Base-by-base conservation (phyloP, 1,140 invertebrate genomes). In the Solenopsis fugax region DNA sequence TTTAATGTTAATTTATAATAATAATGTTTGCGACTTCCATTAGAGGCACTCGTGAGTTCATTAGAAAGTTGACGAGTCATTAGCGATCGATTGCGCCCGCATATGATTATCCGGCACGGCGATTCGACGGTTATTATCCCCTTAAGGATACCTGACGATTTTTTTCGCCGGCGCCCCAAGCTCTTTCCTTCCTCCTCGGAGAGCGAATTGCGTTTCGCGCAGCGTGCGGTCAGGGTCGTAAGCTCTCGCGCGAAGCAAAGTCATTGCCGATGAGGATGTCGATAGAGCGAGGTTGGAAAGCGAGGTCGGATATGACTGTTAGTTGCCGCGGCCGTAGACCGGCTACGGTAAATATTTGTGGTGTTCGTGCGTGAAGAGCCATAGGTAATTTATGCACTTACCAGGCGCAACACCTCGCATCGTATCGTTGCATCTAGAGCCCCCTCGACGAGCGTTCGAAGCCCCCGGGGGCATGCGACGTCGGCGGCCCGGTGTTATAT, bases 341-440 rank as follows among this genome's bases (percentile, higher is more conserved):
- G 34, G 65, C 64, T 58, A 60, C 64, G 60, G 77, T 37, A 88
- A 88, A 88, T 84, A 84, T 88, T 88, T 87, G 87, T 71, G 86
- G 75, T 81, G 56, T 64, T 87, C 37, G 62, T 69, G 77, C 71
- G 71, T 64, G 48, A 87, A 88, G 69, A 62, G 69, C 62, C 13
- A 50, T 13, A 86, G 77, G 37, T 87, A 76, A 87, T 87, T 87
- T 89, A 76, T 71, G 86, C 72, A 77, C 24, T 87, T 65, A 71
- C 54, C 50, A 71, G 21, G 62, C 71, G 71, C 77, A 87, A 87
- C 77, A 87, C 65, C 56, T 84, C 24, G 50, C 48, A 54, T 71
- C 48, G 45, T 87, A 84, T 89, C 71, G 71, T 85, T 84, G 77
- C 24, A 72, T 77, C 78, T 77, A 71, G 64, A 41, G 77, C 16